Evolutionary conservation across 2,888 invertebrate species (phyloP), one percentile per base, ranked within the genome.

Genomic region (Mechanitis messenoides): DNA sequence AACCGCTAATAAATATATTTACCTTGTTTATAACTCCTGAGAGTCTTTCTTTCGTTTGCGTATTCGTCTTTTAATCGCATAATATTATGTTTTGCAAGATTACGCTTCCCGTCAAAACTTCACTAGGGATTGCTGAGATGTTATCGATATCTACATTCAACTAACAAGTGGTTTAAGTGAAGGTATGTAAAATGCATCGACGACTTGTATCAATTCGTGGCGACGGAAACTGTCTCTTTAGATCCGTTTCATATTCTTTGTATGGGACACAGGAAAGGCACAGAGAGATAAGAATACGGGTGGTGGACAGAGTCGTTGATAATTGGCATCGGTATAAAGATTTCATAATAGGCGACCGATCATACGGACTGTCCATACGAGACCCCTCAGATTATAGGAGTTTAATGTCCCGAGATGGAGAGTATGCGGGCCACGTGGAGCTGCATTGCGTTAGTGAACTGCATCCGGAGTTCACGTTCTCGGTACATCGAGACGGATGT

Each of bases 371-470:
- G 2, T 61, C 67, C 3, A 78, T 87, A 65, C 64, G 67, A 6
- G 71, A 62, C 11, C 68, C 82, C 1, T 56, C 67, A 1, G 84
- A 86, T 62, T 88, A 87, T 60, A 68, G 75, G 38, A 72, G 66
- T n/a, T 66, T 84, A 57, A 87, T 88, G 87, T 75, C 80, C 0
- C 71, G 77, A 35, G 86, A 88, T 56, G 88, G 88, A 0, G 86
- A 85, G 64, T 88, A 87, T 63, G 88, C 84, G 0, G 88, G 88
- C 0, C 88, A 88, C 50, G 88, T 84, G 1, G 88, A 88, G 62
- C 69, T 88, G 28, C 88, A 88, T 60, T 77, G 81, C 56, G 76
- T 81, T 35, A 84, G 85, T 59, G 87, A 88, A 66, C 63, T 88
- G 2, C 86, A 70, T 65, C 66, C 75, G 6, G 81, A 85, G 1